Evolutionary conservation across 2,797 vertebrate species (phyloP), one percentile per base, ranked within the genome.

Genomic region (Enteromius paludinosus): DNA sequence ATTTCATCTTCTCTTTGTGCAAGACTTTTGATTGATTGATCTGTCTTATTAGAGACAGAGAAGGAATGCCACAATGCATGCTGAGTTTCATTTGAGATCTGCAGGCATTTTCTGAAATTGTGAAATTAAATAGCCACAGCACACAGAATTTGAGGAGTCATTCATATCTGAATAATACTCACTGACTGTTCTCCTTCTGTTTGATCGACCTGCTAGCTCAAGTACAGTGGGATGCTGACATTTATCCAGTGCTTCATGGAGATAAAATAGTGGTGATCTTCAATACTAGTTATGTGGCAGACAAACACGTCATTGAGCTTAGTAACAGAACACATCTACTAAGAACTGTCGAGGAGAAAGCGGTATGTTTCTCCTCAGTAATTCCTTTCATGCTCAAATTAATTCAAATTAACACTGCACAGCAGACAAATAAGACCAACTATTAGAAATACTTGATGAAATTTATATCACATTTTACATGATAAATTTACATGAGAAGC

Each of bases 281-380:
- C 15, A 64, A 2, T 18, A 14, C 17, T 1, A 74, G 15, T n/a
- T 28, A 7, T 14, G 33, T 18, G 59, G 61, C 3, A 2, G 30
- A 66, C 12, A 28, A 1, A 28, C 12, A 74, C 59, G 20, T 0
- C 10, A 47, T 81, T 17, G 0, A 1, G 4, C 70, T 81, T n/a
- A 1, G 0, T 1, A 28, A 28, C 5, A 0, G 8, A 25, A 15
- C 3, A 20, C 0, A 38, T 8, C 4, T 0, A 28, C 45, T 64
- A 4, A 15, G 30, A 12, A 10, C 15, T 5, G 18, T 3, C 0
- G 10, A 20, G 5, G 8, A 12, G 5, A 43, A 20, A 52, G 30
- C 4, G 59, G 79, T 74, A 12, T 10, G 69, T 30, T 23, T 33
- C 11, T 69, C 17, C 54, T 56, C 17, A 52, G 33, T 4, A 54